These are phyloP conservation scores for Grantiella picta DNA, from an alignment of 2,113 vertebrate species.

Conservation along the genomic window DNA sequence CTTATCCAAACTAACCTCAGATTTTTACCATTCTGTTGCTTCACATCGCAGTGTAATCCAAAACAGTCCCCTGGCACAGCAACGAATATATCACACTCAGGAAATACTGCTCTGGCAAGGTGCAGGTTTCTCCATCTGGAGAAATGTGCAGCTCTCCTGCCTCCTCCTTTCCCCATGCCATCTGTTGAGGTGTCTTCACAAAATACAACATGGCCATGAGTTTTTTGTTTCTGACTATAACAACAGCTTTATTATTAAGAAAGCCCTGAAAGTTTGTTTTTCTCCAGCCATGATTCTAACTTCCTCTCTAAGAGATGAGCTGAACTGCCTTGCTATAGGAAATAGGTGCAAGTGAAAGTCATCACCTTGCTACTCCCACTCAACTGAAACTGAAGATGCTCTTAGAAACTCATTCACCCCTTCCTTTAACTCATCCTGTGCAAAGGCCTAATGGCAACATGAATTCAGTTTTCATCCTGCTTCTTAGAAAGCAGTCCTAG, in stretches of 20 bases:
- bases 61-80: background rate
- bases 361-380: background rate
- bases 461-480: background rate
- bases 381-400: background rate
- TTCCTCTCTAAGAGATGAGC: background rate
- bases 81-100: background rate
- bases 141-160: background rate
- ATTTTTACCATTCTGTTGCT: background rate
- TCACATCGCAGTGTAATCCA: background rate
- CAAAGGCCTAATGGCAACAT: background rate
- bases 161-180: background rate
- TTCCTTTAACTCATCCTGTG: background rate
- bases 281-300: background rate
- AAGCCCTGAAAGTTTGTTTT: background rate
- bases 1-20: background rate
- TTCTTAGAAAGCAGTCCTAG: background rate
- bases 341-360: background rate
- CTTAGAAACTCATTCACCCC: background rate
- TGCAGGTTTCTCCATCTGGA: background rate
- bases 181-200: background rate
- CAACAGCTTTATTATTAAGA: background rate
- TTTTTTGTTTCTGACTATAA: background rate
- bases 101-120: background rate
- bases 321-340: background rate
- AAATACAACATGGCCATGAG: background rate